Evolutionary conservation across 2,113 vertebrate genomes (phyloP).

Genomic region (Strix aluco): DNA sequence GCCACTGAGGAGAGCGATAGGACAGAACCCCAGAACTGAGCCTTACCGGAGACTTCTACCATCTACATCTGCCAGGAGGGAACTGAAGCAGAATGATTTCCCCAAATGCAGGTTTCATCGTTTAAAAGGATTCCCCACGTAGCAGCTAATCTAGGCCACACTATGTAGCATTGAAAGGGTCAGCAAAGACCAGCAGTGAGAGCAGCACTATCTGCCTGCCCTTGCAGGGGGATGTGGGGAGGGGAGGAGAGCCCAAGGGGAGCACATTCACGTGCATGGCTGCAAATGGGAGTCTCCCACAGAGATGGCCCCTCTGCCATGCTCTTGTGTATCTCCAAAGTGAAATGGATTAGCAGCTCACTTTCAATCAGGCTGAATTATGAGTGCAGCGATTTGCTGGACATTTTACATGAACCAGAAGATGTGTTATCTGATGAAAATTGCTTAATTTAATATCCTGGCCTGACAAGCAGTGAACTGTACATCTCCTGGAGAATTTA

Average conservation of each 20-base stretch:
- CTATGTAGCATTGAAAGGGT: neutral
- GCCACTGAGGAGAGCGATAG: fast-evolving
- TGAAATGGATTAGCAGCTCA: constrained; percentile 61
- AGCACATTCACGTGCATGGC: neutral
- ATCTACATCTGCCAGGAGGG: neutral
- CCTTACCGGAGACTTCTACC: neutral
- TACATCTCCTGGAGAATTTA: constrained; percentile 57
- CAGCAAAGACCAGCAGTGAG: neutral
- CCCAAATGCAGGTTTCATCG: neutral
- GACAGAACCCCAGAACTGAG: neutral
- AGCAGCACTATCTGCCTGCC: neutral
- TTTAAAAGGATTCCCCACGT: neutral
- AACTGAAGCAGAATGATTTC: neutral
- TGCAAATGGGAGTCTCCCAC: neutral
- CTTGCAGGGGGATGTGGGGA: fast-evolving
- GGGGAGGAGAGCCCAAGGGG: neutral
- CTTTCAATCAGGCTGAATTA: constrained; percentile 80
- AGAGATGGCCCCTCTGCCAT: constrained; percentile 20
- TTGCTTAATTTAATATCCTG: constrained; percentile 77
- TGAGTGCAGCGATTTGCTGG: constrained; percentile 74
- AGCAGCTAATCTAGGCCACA: neutral
- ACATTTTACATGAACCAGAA: constrained; percentile 89
- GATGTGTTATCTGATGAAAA: constrained; percentile 86
- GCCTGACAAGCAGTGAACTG: constrained; percentile 62
- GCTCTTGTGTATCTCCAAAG: constrained; percentile 54